Evolutionary conservation across 2,113 vertebrate genomes (phyloP), one percentile per base, ranked within the genome.

Genomic region (Carollia perspicillata): DNA sequence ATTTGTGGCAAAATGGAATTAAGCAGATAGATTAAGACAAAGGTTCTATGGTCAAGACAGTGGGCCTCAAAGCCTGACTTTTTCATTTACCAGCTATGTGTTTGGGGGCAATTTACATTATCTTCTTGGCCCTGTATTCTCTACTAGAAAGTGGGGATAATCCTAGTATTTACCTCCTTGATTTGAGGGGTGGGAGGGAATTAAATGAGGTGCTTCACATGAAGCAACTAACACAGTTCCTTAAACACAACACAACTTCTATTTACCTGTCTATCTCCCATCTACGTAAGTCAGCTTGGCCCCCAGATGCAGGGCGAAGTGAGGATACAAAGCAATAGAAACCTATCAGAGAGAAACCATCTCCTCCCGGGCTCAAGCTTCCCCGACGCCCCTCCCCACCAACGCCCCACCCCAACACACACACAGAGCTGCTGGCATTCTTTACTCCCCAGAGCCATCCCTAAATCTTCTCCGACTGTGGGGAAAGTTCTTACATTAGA

Each of bases 1-100:
- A 84, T 85, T 81, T 35, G n/a, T 77, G 63, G 78, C 49, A 75
- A 89, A 94, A 90, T 79, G 65, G 35, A 78, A 58, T 80, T 63
- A 90, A 77, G 49, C n/a, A 18, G 18, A 40, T 6, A 66, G 35
- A 12, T 42, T 30, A 79, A 94, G 16, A 85, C 17, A 23, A 58
- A 91, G 60, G 7, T 49, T 23, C 30, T 40, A 65, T 1, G 26
- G 58, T 63, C 63, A 84, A 55, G 40, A 49, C 22, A 51, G 10
- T 44, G 37, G 49, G 26, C 37, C 20, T 6, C 23, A 16, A 92
- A 53, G 22, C 11, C 83, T 86, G 47, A 60, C 63, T 87, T 75
- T 69, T 53, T 96, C 44, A 49, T 30, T 65, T 65, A 77, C 6
- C 42, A 87, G 66, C 9, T 69, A 11, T 30, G 44, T 93, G 30